Evolutionary conservation across 2,888 invertebrate species (phyloP), one percentile per base, ranked within the genome.

Genomic region (Chesias legatella): DNA sequence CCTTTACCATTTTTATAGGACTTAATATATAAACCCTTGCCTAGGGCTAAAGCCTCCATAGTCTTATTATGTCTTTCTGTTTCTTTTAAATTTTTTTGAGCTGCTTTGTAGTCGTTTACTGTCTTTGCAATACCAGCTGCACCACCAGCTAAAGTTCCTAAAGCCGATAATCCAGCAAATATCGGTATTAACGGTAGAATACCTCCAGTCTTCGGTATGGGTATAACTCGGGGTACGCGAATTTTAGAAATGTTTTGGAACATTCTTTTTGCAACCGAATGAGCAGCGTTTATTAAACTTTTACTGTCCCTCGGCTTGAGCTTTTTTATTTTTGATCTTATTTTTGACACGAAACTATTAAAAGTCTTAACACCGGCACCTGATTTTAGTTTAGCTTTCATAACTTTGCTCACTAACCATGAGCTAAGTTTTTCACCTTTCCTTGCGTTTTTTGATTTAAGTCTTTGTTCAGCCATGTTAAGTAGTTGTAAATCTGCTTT

Each of bases 341-440:
- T 23, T 3, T 28, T 2, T 1, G 13, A 8, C 1, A 36, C 11
- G 1, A 35, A 6, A 7, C 1, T 1, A 22, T 28, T 35, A 28
- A 25, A 25, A 3, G 13, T 7, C 27, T 31, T 30, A 0, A 22
- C 1, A 10, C 43, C 43, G 1, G 20, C 1, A 29, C 42, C 36
- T 22, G 8, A 4, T 5, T 4, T 21, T 1, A 34, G 9, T 13
- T 39, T 39, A 11, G 28, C 17, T 10, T 17, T 7, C 41, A 46
- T 46, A 1, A 11, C 40, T 24, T 45, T 41, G 6, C 33, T 37
- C 1, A 45, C 41, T 21, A 37, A 6, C 3, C n/a, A 8, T 17
- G 22, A 7, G 25, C 22, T 8, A 17, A 40, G 3, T 17, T 41
- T 45, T 27, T 41, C 40, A 20, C 37, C 31, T 4, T 1, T 3